Base-by-base conservation (phyloP, 2,888 invertebrate species). In the Pomacea canaliculata region DNA sequence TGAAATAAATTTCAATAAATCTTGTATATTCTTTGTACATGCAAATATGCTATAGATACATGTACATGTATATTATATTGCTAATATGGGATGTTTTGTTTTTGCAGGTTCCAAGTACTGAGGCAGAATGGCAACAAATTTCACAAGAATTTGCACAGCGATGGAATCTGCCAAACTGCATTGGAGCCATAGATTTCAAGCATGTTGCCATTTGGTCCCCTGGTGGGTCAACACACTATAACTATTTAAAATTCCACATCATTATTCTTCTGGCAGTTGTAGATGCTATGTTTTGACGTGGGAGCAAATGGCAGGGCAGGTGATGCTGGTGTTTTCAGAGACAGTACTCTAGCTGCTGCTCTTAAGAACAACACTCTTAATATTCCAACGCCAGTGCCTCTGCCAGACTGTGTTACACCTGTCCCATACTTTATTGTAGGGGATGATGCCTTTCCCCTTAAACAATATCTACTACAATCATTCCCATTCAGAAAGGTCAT, bases 311-410 rank as follows among this genome's bases (percentile, higher is more conserved):
- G 72, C 27, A 13, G 49, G 5, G 16, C 62, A 18, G 72, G 72
- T 27, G 72, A 72, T 72, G 72, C 72, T 19, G 72, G 63, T 13
- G 72, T 72, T 13, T 63, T 72, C n/a, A 7, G 16, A 10, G 49
- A 72, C 10, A 27, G 46, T 27, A 5, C 72, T 12, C 48, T 72
- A 10, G 12, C 13, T 7, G 18, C 56, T 13, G 65, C 37, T 8
- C 65, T 62, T 18, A 49, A 72, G 13, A 51, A 51, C 51, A 63
- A 62, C 27, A 59, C 60, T 8, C 62, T 71, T 9, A 27, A 60
- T 23, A 59, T 71, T 19, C 23, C 71, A 23, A 16, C 8, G 9
- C 71, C 71, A 8, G 27, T 8, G 4, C 60, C 71, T 13, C 60
- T 71, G 59, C 71, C 71, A 60, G 62, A 19, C 13, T 7, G 37